These are phyloP conservation scores for Pseudorasbora parva DNA, from an alignment of 2,113 vertebrate species.

Conservation along the genomic window DNA sequence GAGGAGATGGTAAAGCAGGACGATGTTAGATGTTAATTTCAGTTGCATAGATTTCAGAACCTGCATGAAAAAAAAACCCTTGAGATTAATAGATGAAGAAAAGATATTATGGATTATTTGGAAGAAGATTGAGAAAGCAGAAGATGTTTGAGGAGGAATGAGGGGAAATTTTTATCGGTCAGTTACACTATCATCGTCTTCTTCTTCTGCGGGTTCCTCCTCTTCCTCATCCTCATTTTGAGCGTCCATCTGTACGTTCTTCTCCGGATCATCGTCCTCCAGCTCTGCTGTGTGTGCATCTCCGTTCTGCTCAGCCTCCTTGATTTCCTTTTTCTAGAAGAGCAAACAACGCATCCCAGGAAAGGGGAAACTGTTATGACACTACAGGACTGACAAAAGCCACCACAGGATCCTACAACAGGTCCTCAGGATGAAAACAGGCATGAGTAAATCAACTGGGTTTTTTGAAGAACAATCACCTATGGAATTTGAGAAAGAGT, in stretches of 20 bases:
- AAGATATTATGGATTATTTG: constrained; percentile 38
- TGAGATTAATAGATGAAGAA: constrained; percentile 11
- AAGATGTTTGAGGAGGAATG: constrained; percentile 8
- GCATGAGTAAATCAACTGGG: neutral
- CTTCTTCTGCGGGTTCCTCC: constrained; percentile 59
- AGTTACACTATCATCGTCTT: constrained; percentile 72
- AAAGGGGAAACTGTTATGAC: neutral
- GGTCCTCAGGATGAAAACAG: constrained; percentile 6
- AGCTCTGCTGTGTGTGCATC: constrained; percentile 51
- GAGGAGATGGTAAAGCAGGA: constrained; percentile 7
- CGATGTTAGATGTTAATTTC: constrained; percentile 17
- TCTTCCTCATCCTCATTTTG: constrained; percentile 57
- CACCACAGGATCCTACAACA: neutral
- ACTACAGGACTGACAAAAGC: neutral
- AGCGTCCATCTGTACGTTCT: constrained; percentile 42
- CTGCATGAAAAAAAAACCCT: constrained; percentile 24
- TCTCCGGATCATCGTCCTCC: constrained; percentile 49
- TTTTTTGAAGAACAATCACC: neutral
- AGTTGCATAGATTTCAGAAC: neutral
- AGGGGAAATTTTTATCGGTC: constrained; percentile 45
- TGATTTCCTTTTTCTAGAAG: constrained; percentile 65
- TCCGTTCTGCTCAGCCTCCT: constrained; percentile 67
- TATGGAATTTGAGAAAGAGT: neutral
- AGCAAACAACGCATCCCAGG: constrained; percentile 51
- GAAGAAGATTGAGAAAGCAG: constrained; percentile 53